Evolutionary conservation across 2,797 vertebrate species (phyloP).

Genomic region (Arvicola amphibius): DNA sequence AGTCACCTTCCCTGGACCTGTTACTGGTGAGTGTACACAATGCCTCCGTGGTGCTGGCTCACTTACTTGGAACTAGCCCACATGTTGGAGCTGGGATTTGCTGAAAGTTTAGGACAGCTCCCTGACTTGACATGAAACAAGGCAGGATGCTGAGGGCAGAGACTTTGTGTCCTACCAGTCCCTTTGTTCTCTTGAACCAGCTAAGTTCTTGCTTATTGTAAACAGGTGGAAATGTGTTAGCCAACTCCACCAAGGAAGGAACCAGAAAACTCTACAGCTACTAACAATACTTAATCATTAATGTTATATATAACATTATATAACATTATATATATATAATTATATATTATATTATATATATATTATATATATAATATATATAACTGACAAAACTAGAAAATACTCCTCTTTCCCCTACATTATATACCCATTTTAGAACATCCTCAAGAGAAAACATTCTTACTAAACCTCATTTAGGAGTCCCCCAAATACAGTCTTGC

Average conservation of each 20-base stretch:
- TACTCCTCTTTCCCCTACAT: not conserved
- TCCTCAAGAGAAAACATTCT: not conserved
- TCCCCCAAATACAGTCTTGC: not conserved
- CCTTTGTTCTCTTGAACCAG: conserved; percentile 46
- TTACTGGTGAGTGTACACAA: not conserved
- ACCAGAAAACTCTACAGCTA: conserved; percentile 16
- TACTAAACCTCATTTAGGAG: not conserved
- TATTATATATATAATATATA: no score
- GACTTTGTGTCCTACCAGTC: not conserved
- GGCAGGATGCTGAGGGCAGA: conserved; percentile 24
- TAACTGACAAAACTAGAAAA: conserved; percentile 18
- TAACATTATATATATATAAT: no score
- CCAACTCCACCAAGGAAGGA: not conserved
- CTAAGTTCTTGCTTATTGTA: not conserved
- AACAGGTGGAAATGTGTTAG: conserved; percentile 53
- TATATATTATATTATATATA: no score
- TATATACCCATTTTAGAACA: not conserved
- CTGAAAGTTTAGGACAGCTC: conserved; percentile 86
- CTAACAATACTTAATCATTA: not conserved
- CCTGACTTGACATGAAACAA: conserved; percentile 23
- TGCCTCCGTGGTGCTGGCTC: not conserved
- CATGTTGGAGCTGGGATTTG: conserved; percentile 49
- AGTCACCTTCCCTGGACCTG: not conserved
- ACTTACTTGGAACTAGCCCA: not conserved
- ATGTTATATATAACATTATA: not conserved